These are phyloP conservation scores for Synaphobranchus kaupii DNA, from an alignment of 2,797 vertebrate species.

Conservation along the genomic window DNA sequence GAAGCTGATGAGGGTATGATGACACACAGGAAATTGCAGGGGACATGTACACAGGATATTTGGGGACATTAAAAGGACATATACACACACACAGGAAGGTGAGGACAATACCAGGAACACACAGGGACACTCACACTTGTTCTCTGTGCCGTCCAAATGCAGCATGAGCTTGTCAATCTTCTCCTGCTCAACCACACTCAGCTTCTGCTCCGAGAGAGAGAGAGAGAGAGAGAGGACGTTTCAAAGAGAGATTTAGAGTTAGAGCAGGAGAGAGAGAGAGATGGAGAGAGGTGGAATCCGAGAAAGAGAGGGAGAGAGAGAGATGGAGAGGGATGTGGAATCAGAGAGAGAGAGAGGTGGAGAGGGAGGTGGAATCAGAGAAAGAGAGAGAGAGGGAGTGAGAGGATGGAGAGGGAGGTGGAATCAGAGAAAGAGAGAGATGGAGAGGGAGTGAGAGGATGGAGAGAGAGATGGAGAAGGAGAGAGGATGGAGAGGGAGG, in stretches of 20 bases:
- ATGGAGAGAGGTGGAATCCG: no score
- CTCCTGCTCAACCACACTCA: slow-evolving; percentile 73
- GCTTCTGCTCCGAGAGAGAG: slow-evolving; percentile 56
- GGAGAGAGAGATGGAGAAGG: no score
- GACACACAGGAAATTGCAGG: no score
- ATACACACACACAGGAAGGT: neutral
- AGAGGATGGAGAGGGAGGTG: no score
- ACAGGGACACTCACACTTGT: slow-evolving; percentile 66
- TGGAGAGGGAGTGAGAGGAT: neutral
- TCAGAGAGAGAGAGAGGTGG: no score
- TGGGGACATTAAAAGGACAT: no score
- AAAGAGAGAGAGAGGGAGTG: neutral
- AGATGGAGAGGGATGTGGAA: no score
- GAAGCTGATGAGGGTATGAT: no score
- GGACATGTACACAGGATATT: no score
- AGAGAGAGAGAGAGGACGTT: no score
- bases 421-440: neutral
- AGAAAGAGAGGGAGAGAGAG: neutral
- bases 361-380: no score
- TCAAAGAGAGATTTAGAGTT: no score
- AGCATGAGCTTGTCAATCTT: slow-evolving; percentile 75
- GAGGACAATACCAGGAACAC: neutral
- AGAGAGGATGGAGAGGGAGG: neutral
- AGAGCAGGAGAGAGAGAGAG: neutral
- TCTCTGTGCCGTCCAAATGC: slow-evolving; percentile 71